Evolutionary conservation across 2,888 invertebrate species (phyloP), one percentile per base, ranked within the genome.

Genomic region (Leptopilina drosophilae): DNA sequence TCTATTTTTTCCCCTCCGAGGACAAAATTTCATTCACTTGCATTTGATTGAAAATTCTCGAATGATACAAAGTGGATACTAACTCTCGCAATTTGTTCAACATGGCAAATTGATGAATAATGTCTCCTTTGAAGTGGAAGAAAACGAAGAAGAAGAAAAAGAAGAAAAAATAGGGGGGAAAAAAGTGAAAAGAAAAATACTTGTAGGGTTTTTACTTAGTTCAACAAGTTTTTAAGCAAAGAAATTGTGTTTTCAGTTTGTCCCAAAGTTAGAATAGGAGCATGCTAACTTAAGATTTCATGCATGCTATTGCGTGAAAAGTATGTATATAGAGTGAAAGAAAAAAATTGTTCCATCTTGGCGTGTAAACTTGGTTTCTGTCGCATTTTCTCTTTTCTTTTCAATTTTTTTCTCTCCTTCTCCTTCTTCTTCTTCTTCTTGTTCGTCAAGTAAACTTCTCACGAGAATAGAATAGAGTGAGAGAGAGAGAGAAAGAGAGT

Each of bases 341-440:
- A 84, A 82, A 86, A 86, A 88, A 88, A 89, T 88, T 86, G 87
- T 89, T 86, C 83, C 86, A 84, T 87, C 86, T 84, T 84, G 82
- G 78, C 78, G 78, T 78, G 83, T 83, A 85, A 87, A 88, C 85
- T 88, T 87, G 33, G 73, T 73, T 49, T 12, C 64, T 76, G 66
- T 69, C 75, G 40, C 77, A 15, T 66, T 80, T 80, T 79, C 73
- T 77, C 49, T 78, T 75, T 77, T 76, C 33, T 33, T 65, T 67
- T 49, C 11, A 12, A 49, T 11, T 49, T 49, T 49, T 49, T 49
- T 1, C 6, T 42, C 6, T 8, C 42, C 3, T 42, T 42, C 8
- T 87, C 14, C 26, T 73, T 64, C n/a, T 75, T 33, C 64, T 80
- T 80, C 77, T 66, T 77, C 42, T 78, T 75, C 77, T 76, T 65